These are phyloP conservation scores for Catonia carolina DNA, from an alignment of 2,888 invertebrate species.

Conservation along the genomic window DNA sequence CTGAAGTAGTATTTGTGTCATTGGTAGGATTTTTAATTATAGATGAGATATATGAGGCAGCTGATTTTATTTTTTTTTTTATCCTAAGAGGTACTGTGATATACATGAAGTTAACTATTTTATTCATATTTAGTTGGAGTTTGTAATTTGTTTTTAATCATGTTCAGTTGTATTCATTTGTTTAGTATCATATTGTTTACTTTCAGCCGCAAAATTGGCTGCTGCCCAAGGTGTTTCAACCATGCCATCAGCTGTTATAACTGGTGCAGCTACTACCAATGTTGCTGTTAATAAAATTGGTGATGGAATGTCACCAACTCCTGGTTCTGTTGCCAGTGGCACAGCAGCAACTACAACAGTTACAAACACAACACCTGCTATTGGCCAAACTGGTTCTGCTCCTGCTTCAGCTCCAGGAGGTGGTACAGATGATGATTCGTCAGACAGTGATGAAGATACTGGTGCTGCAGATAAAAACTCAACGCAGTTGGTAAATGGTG, in stretches of 20 bases:
- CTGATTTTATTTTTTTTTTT: no score
- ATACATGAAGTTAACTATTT: no score
- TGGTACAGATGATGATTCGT: conserved; percentile 35
- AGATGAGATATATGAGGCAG: no score
- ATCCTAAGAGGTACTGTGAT: no score
- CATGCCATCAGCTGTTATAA: conserved; percentile 45
- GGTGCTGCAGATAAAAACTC: neutral
- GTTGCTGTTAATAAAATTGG: conserved; percentile 27
- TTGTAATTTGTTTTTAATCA: no score
- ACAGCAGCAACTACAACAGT: neutral
- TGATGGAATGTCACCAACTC: conserved; percentile 30
- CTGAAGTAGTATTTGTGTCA: no score
- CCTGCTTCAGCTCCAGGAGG: no score
- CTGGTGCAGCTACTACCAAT: conserved; percentile 36
- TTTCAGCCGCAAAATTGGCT: conserved; percentile 57
- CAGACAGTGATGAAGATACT: conserved; percentile 30
- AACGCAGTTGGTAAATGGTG: conserved; percentile 33
- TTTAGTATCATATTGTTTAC: no score
- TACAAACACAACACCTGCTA: neutral
- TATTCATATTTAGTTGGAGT: no score
- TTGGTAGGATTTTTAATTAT: no score
- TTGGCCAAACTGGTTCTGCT: no score
- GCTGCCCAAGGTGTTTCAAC: conserved; percentile 49
- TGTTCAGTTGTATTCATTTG: no score
- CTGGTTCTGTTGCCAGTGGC: conserved; percentile 29